Conservation (phyloP, 2,113 vertebrate species). For the Chinchilla lanigera region DNA sequence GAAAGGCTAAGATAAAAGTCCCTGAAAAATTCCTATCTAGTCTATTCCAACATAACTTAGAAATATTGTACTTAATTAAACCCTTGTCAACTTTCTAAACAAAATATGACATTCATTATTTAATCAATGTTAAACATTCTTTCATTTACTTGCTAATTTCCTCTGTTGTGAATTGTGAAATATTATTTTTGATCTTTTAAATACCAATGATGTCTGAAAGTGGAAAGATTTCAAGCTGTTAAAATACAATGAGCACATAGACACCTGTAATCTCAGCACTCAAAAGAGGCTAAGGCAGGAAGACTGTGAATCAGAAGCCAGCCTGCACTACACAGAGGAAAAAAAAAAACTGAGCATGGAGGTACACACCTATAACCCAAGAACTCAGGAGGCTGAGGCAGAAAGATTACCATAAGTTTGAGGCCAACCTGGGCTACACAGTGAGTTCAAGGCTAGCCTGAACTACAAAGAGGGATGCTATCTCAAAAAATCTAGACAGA, state of each 20-base stretch:
- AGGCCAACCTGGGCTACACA: too few species aligned
- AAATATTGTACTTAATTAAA: background rate
- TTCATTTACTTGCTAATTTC: background rate
- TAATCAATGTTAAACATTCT: slow-evolving; percentile 16
- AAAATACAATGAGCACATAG: background rate
- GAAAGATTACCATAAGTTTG: background rate
- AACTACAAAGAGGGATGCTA: background rate
- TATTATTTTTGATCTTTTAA: background rate
- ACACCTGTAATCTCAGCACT: background rate
- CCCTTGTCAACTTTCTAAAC: background rate
- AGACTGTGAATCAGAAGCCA: background rate
- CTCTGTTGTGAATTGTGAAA: background rate
- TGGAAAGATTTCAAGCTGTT: background rate
- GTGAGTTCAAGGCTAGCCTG: background rate
- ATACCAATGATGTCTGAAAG: background rate
- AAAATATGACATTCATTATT: background rate
- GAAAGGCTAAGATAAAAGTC: background rate
- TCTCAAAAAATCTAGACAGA: background rate
- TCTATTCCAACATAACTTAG: background rate
- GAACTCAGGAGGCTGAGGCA: background rate
- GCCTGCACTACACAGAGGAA: background rate
- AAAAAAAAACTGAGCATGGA: background rate
- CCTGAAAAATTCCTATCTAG: background rate
- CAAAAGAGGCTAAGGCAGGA: background rate
- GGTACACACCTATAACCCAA: background rate